Evolutionary conservation across 92 coral and sea anemone species (phyloP).

Genomic region (Bergia puertoricense): DNA sequence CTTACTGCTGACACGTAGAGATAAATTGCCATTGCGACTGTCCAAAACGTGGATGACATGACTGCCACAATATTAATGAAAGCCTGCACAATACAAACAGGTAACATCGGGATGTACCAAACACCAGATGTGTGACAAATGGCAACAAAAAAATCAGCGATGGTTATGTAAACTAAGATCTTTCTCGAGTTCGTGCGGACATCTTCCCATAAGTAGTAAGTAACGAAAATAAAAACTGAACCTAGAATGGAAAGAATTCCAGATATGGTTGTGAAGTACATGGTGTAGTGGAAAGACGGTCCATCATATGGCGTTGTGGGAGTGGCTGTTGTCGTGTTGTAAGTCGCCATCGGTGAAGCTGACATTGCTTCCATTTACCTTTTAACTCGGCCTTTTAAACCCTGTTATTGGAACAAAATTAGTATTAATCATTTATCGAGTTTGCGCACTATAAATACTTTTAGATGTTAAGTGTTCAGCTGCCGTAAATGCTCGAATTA

Average conservation of each 20-base stretch:
- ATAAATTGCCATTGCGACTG: conserved; percentile 1
- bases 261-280: background rate
- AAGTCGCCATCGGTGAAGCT: too few relatives aligned
- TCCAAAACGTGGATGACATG: background rate
- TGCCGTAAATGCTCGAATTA: too few relatives aligned
- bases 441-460: too few relatives aligned
- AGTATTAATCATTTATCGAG: too few relatives aligned
- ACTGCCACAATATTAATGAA: background rate
- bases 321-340: too few relatives aligned
- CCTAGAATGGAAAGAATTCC: background rate
- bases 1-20: background rate
- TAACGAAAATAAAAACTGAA: background rate
- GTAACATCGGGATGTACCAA: background rate
- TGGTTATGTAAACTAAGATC: background rate
- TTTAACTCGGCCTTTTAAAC: too few relatives aligned
- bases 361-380: too few relatives aligned
- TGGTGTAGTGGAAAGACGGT: too few relatives aligned
- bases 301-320: too few relatives aligned
- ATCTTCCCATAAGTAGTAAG: background rate
- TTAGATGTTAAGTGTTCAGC: too few relatives aligned
- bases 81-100: background rate
- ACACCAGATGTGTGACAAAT: background rate
- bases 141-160: background rate
- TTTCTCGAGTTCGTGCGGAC: background rate
- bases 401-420: too few relatives aligned